These are phyloP conservation scores for Bombus confusus DNA, from an alignment of 1,140 invertebrate species.

Conservation along the genomic window DNA sequence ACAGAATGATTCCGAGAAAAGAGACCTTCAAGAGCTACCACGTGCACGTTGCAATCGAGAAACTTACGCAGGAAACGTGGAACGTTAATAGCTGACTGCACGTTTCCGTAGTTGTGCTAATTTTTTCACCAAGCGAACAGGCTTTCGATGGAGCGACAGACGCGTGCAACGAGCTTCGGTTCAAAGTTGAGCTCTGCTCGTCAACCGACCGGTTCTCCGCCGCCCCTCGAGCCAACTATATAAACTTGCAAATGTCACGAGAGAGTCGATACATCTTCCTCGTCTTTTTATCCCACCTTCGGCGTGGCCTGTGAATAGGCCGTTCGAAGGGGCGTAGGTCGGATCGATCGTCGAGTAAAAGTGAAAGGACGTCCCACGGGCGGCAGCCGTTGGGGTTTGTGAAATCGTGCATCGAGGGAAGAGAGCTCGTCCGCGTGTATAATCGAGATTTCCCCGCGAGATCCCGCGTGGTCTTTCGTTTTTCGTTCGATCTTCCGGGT, in stretches of 20 bases:
- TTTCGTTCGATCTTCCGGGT: not conserved
- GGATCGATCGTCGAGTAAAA: conserved; percentile 64
- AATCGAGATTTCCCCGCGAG: conserved; percentile 32
- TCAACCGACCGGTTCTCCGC: not conserved
- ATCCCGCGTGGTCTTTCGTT: not conserved
- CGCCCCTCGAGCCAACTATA: conserved; percentile 24
- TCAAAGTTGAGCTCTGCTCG: conserved; percentile 35
- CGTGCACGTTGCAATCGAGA: not conserved
- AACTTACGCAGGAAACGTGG: not conserved
- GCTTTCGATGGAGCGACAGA: not conserved
- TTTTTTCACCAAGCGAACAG: not conserved
- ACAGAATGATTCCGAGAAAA: too few relatives aligned
- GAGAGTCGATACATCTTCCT: conserved; percentile 46
- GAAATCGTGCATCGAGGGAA: conserved; percentile 45
- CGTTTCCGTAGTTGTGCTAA: not conserved
- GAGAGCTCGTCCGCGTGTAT: not conserved
- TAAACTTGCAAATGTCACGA: conserved; percentile 64
- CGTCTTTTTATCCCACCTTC: conserved; percentile 41
- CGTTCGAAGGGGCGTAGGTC: conserved; percentile 58
- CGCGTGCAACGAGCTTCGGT: not conserved
- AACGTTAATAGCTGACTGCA: not conserved
- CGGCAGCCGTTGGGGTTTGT: conserved; percentile 29
- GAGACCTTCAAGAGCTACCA: too few relatives aligned
- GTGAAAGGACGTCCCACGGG: conserved; percentile 59
- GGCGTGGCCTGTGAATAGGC: conserved; percentile 50